Conservation (phyloP, 1,140 invertebrate species). For the Apis florea region DNA sequence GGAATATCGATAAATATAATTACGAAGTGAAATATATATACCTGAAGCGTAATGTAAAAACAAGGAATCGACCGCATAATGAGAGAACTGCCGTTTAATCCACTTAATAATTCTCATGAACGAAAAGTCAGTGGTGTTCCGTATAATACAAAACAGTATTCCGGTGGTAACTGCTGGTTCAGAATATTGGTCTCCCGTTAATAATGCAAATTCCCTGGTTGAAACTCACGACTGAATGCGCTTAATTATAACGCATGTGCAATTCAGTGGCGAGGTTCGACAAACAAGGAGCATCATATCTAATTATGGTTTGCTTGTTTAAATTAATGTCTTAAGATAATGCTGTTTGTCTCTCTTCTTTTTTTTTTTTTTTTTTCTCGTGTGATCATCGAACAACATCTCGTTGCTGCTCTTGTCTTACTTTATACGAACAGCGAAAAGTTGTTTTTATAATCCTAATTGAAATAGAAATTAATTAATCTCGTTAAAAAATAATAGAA, state of each 20-base stretch:
- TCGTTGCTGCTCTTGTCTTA: too few species aligned
- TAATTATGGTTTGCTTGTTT: background rate
- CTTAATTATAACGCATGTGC: constrained; percentile 16
- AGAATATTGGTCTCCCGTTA: constrained; percentile 20
- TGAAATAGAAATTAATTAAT: too few species aligned
- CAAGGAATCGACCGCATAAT: background rate
- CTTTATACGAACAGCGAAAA: too few species aligned
- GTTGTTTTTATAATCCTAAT: too few species aligned
- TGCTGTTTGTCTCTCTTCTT: too few species aligned
- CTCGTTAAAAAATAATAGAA: too few species aligned
- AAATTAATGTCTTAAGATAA: background rate
- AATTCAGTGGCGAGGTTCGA: background rate
- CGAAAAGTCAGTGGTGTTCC: constrained; percentile 8
- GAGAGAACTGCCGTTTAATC: constrained; percentile 6
- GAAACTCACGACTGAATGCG: constrained; percentile 1
- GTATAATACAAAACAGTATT: constrained; percentile 17
- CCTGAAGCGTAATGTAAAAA: background rate
- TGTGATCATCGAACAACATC: background rate
- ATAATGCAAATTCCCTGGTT: constrained; percentile 11
- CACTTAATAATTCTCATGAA: constrained; percentile 26
- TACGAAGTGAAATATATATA: background rate
- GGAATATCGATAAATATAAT: background rate
- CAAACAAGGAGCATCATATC: background rate
- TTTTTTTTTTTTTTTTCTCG: background rate
- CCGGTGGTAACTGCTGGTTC: background rate